These are phyloP conservation scores for Pachycephala philippinensis DNA, from an alignment of 2,113 vertebrate species.

Conservation along the genomic window DNA sequence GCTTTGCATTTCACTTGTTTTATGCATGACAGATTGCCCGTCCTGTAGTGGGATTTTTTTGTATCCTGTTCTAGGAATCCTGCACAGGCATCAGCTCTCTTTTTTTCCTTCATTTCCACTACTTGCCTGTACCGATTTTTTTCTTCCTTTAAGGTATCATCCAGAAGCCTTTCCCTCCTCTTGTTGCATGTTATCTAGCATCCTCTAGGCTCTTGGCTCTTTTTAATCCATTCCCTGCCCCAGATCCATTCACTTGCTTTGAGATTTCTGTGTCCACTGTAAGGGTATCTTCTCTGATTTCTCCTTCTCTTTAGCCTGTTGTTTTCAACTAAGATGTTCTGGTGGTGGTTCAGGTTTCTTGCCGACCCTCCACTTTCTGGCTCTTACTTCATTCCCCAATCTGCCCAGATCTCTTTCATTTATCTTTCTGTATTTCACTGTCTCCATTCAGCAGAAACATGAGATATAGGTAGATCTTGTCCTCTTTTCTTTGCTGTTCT, in stretches of 20 bases:
- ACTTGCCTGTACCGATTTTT: not conserved
- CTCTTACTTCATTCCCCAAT: not conserved
- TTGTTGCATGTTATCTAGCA: not conserved
- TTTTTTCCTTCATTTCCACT: not conserved
- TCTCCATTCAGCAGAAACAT: not conserved
- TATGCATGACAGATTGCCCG: not conserved
- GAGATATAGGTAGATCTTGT: not conserved
- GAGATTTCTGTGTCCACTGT: not conserved
- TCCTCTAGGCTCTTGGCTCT: not conserved
- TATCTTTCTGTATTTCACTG: not conserved
- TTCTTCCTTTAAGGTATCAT: not conserved
- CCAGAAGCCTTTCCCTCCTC: not conserved
- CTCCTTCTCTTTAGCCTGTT: not conserved
- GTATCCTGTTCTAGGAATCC: not conserved
- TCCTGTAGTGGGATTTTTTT: not conserved
- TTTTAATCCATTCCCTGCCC: not conserved
- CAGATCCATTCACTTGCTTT: not conserved
- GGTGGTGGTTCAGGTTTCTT: not conserved
- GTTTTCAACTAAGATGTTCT: not conserved
- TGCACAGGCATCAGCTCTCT: not conserved
- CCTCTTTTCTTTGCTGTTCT: not conserved
- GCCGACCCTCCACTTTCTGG: not conserved
- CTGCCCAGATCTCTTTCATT: not conserved
- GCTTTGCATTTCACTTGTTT: not conserved
- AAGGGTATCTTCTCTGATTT: not conserved